phyloP scores from a whole-genome alignment of 2,888 invertebrate species.

The Drosophila parthenogenetica region DNA sequence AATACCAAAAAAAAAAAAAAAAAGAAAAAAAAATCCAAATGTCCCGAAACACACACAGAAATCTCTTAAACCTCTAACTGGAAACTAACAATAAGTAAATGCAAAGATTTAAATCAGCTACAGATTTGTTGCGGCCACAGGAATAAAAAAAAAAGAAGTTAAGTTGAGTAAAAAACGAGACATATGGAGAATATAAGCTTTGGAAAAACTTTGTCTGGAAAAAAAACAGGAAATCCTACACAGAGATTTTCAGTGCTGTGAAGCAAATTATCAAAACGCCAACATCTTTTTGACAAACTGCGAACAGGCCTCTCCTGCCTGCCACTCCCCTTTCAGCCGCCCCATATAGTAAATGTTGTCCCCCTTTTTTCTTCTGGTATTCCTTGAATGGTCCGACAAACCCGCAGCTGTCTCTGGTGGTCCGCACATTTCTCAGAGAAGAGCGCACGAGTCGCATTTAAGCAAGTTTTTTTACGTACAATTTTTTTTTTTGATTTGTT shows the following conservation, averaged over 20 bases:
- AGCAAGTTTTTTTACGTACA: constrained; percentile 33
- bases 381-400: constrained; percentile 31
- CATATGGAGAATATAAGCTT: constrained; percentile 37
- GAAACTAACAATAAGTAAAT: constrained; percentile 75
- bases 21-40: constrained; percentile 11
- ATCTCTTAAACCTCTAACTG: constrained; percentile 66
- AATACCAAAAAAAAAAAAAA: constrained; percentile 36
- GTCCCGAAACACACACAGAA: constrained; percentile 20
- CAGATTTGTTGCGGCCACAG: constrained; percentile 62
- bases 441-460: constrained; percentile 64
- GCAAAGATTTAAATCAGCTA: constrained; percentile 74
- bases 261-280: constrained; percentile 79
- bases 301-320: constrained; percentile 54
- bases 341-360: no score
- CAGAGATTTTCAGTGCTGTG: constrained; percentile 58
- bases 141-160: constrained; percentile 19
- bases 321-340: not conserved
- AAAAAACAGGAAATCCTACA: constrained; percentile 77
- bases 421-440: constrained; percentile 62
- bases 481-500: constrained; percentile 65
- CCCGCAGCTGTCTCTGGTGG: constrained; percentile 66
- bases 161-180: constrained; percentile 18
- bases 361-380: constrained; percentile 4
- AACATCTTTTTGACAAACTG: constrained; percentile 79
- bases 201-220: constrained; percentile 44